A percentile compares a stretch with the other conserved stretches of the same genome.
Conservation (phyloP, 2,888 invertebrate species). For the Cephalotes varians region DNA sequence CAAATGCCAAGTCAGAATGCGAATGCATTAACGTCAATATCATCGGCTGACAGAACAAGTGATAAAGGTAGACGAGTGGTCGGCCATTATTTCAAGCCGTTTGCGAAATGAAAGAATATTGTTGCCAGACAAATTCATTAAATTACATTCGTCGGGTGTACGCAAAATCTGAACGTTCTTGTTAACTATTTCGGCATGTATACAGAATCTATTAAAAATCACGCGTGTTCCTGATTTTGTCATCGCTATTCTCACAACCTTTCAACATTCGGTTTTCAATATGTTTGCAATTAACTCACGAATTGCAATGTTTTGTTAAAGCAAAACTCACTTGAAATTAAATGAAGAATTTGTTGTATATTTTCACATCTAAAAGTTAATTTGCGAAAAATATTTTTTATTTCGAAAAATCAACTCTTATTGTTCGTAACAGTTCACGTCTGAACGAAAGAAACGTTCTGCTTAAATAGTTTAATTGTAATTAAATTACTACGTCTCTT, state of each 20-base stretch:
- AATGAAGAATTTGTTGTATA: conserved; percentile 13
- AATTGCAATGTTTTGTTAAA: conserved; percentile 32
- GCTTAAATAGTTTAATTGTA: not conserved
- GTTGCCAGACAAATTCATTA: conserved; percentile 52
- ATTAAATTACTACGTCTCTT: not conserved
- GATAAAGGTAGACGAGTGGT: conserved; percentile 37
- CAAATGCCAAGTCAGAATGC: conserved; percentile 36
- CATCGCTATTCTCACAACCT: conserved; percentile 11
- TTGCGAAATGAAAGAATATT: conserved; percentile 22
- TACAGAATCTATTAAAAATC: conserved; percentile 22
- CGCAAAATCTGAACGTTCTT: conserved; percentile 27
- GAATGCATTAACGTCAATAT: conserved; percentile 7
- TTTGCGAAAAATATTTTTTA: conserved; percentile 23
- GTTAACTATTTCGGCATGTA: conserved; percentile 27
- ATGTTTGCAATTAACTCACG: conserved; percentile 31
- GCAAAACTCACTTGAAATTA: conserved; percentile 2
- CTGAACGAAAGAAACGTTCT: not conserved
- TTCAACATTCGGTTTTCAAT: conserved; percentile 22
- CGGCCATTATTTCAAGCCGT: conserved; percentile 34
- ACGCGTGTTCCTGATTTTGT: conserved; percentile 16
- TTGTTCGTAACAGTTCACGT: not conserved
- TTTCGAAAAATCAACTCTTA: not conserved
- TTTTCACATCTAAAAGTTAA: conserved; percentile 21
- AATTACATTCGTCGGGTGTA: conserved; percentile 53
- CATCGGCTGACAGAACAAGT: conserved; percentile 30